Conservation (phyloP, 2,113 vertebrate genomes). For the Ochotona curzoniae region DNA sequence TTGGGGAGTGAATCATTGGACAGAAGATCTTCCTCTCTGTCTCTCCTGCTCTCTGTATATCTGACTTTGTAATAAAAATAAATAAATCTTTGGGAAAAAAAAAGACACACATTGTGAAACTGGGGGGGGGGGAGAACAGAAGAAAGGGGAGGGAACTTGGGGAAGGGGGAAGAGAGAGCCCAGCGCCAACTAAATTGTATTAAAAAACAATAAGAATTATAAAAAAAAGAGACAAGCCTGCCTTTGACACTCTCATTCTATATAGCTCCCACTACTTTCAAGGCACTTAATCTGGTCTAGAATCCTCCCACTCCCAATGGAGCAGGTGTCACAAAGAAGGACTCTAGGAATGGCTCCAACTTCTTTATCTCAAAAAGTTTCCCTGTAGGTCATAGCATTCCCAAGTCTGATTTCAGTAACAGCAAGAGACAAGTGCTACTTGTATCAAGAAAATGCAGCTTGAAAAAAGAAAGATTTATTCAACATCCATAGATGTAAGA, state of each 20-base stretch:
- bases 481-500: constrained; percentile 12
- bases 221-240: not conserved
- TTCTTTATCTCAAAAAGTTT: constrained; percentile 11
- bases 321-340: not conserved
- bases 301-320: not conserved
- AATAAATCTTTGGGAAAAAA: too few species aligned
- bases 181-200: too few species aligned
- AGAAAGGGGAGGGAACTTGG: too few species aligned
- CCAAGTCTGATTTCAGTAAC: not conserved
- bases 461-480: constrained; percentile 34
- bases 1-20: too few species aligned
- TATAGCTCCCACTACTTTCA: not conserved
- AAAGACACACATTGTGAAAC: too few species aligned
- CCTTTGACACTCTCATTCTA: not conserved
- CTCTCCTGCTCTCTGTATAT: too few species aligned
- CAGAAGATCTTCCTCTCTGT: too few species aligned
- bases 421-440: constrained; percentile 31
- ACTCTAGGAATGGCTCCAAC: not conserved
- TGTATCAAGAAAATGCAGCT: not conserved
- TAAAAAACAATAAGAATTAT: too few species aligned
- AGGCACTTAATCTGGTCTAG: not conserved
- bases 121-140: too few species aligned
- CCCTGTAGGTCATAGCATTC: not conserved
- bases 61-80: too few species aligned
- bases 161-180: too few species aligned